Conservation (phyloP, 2,797 vertebrate genomes). For the Sebastes kiyomatsui region DNA sequence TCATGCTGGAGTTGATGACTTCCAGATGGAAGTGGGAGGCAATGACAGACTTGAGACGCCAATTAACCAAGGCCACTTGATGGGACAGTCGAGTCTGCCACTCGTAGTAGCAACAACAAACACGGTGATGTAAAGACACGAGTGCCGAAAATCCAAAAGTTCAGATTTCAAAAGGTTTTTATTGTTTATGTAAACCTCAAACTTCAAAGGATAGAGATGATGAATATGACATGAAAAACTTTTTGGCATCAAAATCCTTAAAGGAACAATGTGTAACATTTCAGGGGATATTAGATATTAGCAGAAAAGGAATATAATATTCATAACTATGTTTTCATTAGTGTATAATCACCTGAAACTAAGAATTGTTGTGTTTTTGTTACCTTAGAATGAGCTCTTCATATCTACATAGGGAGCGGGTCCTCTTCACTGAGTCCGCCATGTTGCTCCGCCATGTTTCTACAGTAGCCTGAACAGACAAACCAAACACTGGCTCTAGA, state of each 20-base stretch:
- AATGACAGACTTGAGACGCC: slow-evolving; percentile 55
- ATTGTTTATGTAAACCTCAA: slow-evolving; percentile 18
- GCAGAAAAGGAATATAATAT: no score
- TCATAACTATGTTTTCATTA: no score
- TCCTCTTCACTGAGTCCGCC: no score
- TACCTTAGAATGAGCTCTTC: no score
- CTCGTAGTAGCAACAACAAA: slow-evolving; percentile 37
- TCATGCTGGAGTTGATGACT: slow-evolving; percentile 57
- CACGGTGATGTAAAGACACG: slow-evolving; percentile 25
- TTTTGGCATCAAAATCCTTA: not conserved
- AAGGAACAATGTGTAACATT: no score
- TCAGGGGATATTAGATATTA: no score
- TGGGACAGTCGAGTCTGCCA: slow-evolving; percentile 25
- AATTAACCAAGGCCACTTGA: slow-evolving; percentile 55
- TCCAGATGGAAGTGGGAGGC: slow-evolving; percentile 72
- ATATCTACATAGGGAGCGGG: no score
- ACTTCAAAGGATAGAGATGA: slow-evolving; percentile 24
- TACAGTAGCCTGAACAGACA: no score
- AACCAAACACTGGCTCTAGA: no score
- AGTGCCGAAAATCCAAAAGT: slow-evolving; percentile 1
- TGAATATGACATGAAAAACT: not conserved
- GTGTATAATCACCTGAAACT: no score
- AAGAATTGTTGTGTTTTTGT: no score
- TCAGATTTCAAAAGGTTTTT: slow-evolving; percentile 34
- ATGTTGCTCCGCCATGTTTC: no score